These are phyloP conservation scores for Tetanocera ferruginea DNA, from an alignment of 2,888 invertebrate genomes.

Conservation along the genomic window DNA sequence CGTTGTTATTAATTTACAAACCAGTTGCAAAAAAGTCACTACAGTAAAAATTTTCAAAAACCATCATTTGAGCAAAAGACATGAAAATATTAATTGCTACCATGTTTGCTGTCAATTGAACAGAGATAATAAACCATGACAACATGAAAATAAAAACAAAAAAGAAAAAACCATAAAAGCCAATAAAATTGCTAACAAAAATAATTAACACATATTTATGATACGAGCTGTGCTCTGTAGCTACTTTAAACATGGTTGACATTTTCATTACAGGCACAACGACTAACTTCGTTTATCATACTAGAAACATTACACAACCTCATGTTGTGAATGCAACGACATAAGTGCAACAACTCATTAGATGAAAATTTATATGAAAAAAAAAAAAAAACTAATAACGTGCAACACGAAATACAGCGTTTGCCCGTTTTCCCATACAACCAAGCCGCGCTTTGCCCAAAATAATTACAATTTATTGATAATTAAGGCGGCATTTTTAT, in stretches of 20 bases:
- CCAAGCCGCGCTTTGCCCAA: not conserved
- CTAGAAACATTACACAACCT: not conserved
- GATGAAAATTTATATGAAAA: not conserved
- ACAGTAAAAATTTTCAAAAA: no score
- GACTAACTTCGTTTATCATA: not conserved
- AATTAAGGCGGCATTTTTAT: not conserved
- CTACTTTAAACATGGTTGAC: not conserved
- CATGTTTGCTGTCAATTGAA: not conserved
- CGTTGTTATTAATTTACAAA: no score
- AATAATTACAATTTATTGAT: slow-evolving; percentile 1
- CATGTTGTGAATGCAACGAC: slow-evolving; percentile 7
- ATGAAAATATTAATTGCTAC: slow-evolving; percentile 4
- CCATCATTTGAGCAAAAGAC: not conserved
- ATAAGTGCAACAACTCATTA: slow-evolving; percentile 10
- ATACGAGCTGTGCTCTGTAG: not conserved
- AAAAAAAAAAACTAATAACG: not conserved
- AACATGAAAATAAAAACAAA: not conserved
- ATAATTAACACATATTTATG: not conserved
- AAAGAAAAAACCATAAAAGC: not conserved
- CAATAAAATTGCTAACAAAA: slow-evolving; percentile 7
- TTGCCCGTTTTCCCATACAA: not conserved
- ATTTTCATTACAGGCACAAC: not conserved
- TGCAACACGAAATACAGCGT: not conserved
- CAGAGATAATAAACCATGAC: not conserved
- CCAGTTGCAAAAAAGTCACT: no score